Conservation (phyloP, 2,888 invertebrate species). For the Idaea biselata region DNA sequence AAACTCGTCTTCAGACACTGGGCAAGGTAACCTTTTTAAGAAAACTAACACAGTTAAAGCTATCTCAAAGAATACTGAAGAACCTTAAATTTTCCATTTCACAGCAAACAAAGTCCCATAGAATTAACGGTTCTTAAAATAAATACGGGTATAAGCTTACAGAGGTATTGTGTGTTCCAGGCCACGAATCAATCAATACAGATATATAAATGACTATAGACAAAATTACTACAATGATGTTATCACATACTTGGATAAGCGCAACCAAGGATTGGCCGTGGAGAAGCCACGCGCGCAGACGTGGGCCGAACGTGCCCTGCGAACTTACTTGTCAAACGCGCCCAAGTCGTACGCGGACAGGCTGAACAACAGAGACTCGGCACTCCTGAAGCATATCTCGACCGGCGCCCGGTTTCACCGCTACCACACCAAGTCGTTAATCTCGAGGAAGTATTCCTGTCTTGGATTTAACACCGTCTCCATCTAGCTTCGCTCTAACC, state of each 20-base stretch:
- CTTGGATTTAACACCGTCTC: conserved; percentile 75
- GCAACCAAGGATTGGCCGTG: conserved; percentile 84
- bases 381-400: conserved; percentile 82
- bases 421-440: conserved; percentile 87
- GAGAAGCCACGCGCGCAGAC: conserved; percentile 90
- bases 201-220: conserved; percentile 90
- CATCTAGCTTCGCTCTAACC: conserved; percentile 76
- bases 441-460: conserved; percentile 86
- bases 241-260: conserved; percentile 89
- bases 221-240: conserved; percentile 93
- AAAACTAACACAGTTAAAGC: too few relatives aligned
- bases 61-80: background rate
- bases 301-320: conserved; percentile 90
- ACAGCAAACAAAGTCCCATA: conserved; percentile 4
- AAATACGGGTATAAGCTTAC: conserved; percentile 12
- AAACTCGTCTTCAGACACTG: conserved; percentile 89
- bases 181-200: conserved; percentile 90
- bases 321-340: conserved; percentile 84
- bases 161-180: conserved; percentile 60
- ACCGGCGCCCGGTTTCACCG: conserved; percentile 85
- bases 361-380: conserved; percentile 80
- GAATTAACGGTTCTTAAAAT: background rate
- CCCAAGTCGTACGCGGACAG: conserved; percentile 86
- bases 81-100: conserved; percentile 2
- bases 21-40: conserved; percentile 82